Evolutionary conservation across 2,113 vertebrate genomes (phyloP), one percentile per base, ranked within the genome.

Genomic region (Pygoscelis adeliae): DNA sequence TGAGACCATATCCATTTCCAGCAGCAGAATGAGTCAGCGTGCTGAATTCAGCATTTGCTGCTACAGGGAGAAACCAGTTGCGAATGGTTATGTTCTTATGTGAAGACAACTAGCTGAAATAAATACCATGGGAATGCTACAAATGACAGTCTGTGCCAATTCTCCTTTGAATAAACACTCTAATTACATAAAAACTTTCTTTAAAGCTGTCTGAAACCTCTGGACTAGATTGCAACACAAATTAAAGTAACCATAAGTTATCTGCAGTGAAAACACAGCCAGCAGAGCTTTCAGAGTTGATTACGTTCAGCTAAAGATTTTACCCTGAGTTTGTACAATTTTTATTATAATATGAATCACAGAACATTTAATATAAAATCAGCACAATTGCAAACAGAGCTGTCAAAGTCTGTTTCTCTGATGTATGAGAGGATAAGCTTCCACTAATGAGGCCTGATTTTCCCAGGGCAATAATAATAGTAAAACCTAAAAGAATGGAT

Each of bases 331-430:
- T 82, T 73, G n/a, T 70, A 78, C 42, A 52, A 53, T 55, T 95
- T 87, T 85, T 91, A 70, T 80, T 79, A 53, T 11, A 73, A 82
- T 19, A 81, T 49, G 44, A 92, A 93, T 89, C 47, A 91, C 0
- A 0, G 46, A 87, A 22, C 73, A 92, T 42, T 96, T 93, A 69
- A 82, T 85, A 91, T 22, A 89, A 91, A 89, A 89, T 49, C 91
- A 87, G 62, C 66, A 72, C 38, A 94, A 67, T 0, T 85, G 62
- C 87, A 91, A 96, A 96, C 87, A 96, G 40, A 89, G n/a, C 74
- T 93, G 90, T 86, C 91, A 88, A 56, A 87, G 50, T 69, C 32
- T 96, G 73, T 80, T 95, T 83, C 82, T 93, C 38, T 94, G 62
- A 83, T 83, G 50, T 52, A 94, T 1, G 27, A 93, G 73, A 72